These are phyloP conservation scores for Carlito syrichta DNA, from an alignment of 2,113 vertebrate genomes.

Conservation along the genomic window DNA sequence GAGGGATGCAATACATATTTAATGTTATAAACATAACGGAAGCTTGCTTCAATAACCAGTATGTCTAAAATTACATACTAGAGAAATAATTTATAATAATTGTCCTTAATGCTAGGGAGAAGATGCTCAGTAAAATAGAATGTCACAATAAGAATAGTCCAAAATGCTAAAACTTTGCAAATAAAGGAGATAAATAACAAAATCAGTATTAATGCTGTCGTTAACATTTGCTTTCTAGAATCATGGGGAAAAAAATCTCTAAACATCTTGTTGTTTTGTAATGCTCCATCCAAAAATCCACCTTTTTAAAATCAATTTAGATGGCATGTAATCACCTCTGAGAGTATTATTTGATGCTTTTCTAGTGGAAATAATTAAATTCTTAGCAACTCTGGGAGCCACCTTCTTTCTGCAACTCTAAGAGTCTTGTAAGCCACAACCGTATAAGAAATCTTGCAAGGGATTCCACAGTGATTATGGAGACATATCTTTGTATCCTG, in stretches of 20 bases:
- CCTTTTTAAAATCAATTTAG: neutral
- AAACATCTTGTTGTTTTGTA: neutral
- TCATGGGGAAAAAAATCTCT: neutral
- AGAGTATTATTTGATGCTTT: neutral
- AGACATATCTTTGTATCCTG: neutral
- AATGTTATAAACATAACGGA: no score
- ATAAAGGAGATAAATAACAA: neutral
- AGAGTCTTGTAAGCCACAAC: no score
- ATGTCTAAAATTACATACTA: neutral
- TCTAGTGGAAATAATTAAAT: neutral
- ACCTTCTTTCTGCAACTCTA: neutral
- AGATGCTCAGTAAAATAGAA: neutral
- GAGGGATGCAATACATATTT: neutral
- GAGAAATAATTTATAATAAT: neutral
- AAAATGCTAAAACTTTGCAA: neutral
- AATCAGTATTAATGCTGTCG: neutral
- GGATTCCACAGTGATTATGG: no score
- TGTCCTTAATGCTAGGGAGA: neutral
- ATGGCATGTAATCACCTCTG: neutral
- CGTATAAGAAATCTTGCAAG: neutral
- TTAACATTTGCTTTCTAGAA: neutral
- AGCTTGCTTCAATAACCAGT: neutral
- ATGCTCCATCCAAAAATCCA: neutral
- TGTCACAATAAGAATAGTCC: neutral
- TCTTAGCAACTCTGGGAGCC: neutral